A percentile compares a stretch with the other conserved stretches of the same genome.
phyloP scores from a whole-genome alignment of 2,888 invertebrate species.

The Aleiodes testaceus region DNA sequence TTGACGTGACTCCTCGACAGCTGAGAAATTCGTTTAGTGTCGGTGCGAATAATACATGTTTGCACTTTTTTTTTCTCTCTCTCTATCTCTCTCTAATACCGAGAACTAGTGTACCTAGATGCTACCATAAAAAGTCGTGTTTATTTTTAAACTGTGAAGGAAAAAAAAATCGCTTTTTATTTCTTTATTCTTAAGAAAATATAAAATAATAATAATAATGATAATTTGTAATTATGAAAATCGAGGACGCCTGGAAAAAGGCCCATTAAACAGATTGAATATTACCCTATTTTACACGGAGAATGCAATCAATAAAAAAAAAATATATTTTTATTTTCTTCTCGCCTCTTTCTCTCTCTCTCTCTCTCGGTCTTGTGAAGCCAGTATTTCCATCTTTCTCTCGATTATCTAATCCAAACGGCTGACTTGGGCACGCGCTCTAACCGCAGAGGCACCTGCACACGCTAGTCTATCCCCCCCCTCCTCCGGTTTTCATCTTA shows the following conservation, averaged over 20 bases:
- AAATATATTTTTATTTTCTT: constrained; percentile 36
- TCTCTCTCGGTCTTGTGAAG: constrained; percentile 9
- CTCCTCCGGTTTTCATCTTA: constrained; percentile 29
- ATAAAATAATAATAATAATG: constrained; percentile 6
- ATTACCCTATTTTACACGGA: constrained; percentile 66
- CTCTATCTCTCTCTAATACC: constrained; percentile 39
- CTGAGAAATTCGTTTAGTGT: constrained; percentile 50
- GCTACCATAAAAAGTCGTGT: constrained; percentile 49
- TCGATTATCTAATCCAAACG: constrained; percentile 43
- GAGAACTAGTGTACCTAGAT: constrained; percentile 42
- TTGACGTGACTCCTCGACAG: constrained; percentile 31
- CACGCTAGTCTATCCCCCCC: constrained; percentile 34
- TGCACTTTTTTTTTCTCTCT: constrained; percentile 28
- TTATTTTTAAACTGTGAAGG: constrained; percentile 28
- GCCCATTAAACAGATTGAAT: constrained; percentile 66
- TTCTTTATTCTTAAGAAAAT: constrained; percentile 41
- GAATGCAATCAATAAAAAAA: constrained; percentile 63
- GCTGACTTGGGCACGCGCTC: constrained; percentile 34
- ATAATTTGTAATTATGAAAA: constrained; percentile 48
- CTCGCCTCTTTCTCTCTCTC: not conserved
- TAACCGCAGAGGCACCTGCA: constrained; percentile 43
- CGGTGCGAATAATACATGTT: constrained; percentile 35
- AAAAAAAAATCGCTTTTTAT: constrained; percentile 23
- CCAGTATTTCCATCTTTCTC: constrained; percentile 29
- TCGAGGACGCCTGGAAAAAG: constrained; percentile 58